phyloP scores from a whole-genome alignment of 2,888 invertebrate genomes.

The Melipona beecheii region DNA sequence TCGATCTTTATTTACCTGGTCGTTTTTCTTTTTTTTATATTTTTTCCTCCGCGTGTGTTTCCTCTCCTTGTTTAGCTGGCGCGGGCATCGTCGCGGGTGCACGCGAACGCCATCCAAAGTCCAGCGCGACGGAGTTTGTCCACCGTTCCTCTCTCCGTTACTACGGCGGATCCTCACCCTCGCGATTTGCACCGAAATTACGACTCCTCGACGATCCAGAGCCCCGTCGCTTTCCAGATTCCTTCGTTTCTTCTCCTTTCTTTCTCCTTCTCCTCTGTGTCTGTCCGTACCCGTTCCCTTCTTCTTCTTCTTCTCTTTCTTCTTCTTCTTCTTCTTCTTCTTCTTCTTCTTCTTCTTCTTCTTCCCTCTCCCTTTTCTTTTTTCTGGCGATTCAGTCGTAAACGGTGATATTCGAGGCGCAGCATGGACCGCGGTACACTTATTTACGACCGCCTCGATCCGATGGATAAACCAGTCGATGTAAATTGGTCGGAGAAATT shows the following conservation, averaged over 20 bases:
- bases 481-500: conserved; percentile 56
- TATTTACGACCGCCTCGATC: conserved; percentile 57
- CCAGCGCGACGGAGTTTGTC: conserved; percentile 31
- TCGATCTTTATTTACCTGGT: conserved; percentile 78
- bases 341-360: not conserved
- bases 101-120: conserved; percentile 20
- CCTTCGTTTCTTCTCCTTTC: conserved; percentile 37
- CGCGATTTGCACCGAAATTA: conserved; percentile 63
- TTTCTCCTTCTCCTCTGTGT: not conserved
- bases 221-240: conserved; percentile 57
- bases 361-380: conserved; percentile 13
- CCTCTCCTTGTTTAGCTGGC: conserved; percentile 7
- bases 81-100: conserved; percentile 2
- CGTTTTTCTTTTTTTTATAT: conserved; percentile 66
- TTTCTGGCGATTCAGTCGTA: conserved; percentile 50
- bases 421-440: conserved; percentile 41
- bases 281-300: conserved; percentile 3
- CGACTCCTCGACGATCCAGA: conserved; percentile 46
- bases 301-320: conserved; percentile 16
- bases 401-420: conserved; percentile 55
- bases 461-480: conserved; percentile 59
- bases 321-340: conserved; percentile 11
- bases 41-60: conserved; percentile 30
- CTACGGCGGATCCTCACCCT: conserved; percentile 48
- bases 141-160: conserved; percentile 23